Evolutionary conservation across 2,888 invertebrate genomes (phyloP), one percentile per base, ranked within the genome.

Genomic region (Lasioglossum morio): DNA sequence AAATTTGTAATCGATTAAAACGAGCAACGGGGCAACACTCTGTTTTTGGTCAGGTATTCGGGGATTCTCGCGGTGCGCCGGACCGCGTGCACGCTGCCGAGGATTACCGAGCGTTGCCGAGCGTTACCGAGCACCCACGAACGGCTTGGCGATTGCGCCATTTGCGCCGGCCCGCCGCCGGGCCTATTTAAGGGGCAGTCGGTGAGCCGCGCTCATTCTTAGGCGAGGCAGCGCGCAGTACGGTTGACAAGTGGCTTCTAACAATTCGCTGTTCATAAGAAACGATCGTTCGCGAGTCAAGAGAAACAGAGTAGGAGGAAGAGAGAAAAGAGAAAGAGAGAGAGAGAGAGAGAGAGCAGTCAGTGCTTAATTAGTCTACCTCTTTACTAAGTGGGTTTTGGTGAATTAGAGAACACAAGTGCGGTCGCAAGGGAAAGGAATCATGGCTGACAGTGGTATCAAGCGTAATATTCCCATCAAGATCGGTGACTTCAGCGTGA

Each of bases 401-500:
- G 83, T 86, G 82, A 88, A 77, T n/a, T n/a, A 75, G 84, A 83
- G 80, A 63, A 89, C 76, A 78, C 79, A 37, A 88, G 85, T 81
- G 87, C 48, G 60, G 73, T 23, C 57, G 12, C 46, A 84, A 57
- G n/a, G 72, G 60, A 34, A 69, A 37, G 30, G 53, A 89, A 95
- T 95, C 96, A 98, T 98, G 98, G 97, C 98, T 95, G 98, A 98
- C 96, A 96, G 97, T 96, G 96, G 97, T 95, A 97, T 97, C 95
- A 98, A 97, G 96, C 97, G 98, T 94, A 97, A 98, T 96, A 98
- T 98, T 96, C 99, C 99, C 94, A 98, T 99, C 96, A 98, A 98
- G 96, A 96, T 98, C 95, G 98, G 98, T 93, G 98, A 99, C 96
- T 98, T 98, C 96, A 98, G 98, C 96, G 98, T 99, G 95, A 98